Evolutionary conservation across 1,140 invertebrate genomes (phyloP).

Genomic region (Saccostrea glomerata): DNA sequence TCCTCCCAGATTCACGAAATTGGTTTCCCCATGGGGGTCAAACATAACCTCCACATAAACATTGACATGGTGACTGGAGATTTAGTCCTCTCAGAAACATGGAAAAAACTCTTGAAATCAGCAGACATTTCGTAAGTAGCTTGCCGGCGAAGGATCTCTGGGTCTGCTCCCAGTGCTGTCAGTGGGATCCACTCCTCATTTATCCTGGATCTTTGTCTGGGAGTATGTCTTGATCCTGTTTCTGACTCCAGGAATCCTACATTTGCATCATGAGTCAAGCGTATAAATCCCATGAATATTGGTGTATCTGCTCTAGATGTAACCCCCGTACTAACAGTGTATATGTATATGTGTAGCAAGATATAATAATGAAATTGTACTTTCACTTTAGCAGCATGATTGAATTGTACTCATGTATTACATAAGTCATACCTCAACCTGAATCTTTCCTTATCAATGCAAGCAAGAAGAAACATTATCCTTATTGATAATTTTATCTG

Average conservation of each 20-base stretch:
- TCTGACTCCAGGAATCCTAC: background rate
- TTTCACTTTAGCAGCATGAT: background rate
- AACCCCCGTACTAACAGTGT: background rate
- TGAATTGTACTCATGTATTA: background rate
- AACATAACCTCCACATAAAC: constrained; percentile 74
- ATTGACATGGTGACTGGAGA: constrained; percentile 70
- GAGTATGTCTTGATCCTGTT: background rate
- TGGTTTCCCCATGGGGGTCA: constrained; percentile 66
- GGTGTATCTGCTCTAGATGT: background rate
- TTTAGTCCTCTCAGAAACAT: constrained; percentile 71
- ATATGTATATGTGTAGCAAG: background rate
- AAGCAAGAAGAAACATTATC: background rate
- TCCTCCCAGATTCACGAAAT: background rate
- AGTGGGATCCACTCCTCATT: background rate
- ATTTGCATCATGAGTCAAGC: background rate
- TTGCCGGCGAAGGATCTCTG: background rate
- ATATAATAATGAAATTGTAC: background rate
- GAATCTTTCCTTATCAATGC: background rate
- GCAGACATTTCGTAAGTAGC: constrained; percentile 74
- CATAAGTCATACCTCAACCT: background rate
- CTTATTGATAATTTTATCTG: no score
- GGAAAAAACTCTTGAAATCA: constrained; percentile 65
- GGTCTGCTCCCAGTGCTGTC: background rate
- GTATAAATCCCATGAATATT: background rate
- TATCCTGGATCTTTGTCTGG: background rate